Percentiles rank a stretch among this genome's conserved stretches.
phyloP scores from a whole-genome alignment of 2,113 vertebrate genomes.

The Henicopernis longicauda region DNA sequence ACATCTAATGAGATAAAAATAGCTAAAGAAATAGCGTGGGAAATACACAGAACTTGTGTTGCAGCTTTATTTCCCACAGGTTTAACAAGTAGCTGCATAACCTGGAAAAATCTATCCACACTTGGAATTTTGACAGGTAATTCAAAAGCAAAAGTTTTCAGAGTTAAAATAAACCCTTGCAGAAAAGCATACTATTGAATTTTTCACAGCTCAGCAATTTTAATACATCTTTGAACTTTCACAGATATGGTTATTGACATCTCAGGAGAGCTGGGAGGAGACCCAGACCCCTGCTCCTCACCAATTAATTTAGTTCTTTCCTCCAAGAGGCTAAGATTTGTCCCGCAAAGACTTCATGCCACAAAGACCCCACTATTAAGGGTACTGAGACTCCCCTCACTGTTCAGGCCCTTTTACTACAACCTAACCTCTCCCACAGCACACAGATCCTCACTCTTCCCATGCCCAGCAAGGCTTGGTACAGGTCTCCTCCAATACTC shows the following conservation, averaged over 20 bases:
- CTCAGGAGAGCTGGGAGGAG: not conserved
- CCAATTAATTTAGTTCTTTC: not conserved
- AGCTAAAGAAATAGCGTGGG: not conserved
- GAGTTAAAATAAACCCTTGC: not conserved
- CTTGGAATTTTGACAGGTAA: not conserved
- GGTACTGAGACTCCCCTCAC: not conserved
- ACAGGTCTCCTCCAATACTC: not conserved
- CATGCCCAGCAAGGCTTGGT: not conserved
- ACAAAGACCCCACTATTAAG: not conserved
- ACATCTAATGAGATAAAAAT: conserved; percentile 28
- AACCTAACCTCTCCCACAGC: not conserved
- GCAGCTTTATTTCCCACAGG: not conserved
- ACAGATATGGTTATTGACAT: not conserved
- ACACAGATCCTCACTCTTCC: not conserved
- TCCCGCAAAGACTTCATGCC: not conserved
- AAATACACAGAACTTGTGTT: not conserved
- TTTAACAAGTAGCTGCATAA: not conserved
- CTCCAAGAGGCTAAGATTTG: not conserved
- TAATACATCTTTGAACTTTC: not conserved
- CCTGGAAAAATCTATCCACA: not conserved
- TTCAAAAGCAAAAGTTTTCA: not conserved
- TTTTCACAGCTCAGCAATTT: not conserved
- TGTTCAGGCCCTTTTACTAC: not conserved
- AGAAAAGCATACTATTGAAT: not conserved
- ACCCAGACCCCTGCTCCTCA: not conserved